phyloP scores from a whole-genome alignment of 2,888 invertebrate species.

The Siphlonurus alternatus region DNA sequence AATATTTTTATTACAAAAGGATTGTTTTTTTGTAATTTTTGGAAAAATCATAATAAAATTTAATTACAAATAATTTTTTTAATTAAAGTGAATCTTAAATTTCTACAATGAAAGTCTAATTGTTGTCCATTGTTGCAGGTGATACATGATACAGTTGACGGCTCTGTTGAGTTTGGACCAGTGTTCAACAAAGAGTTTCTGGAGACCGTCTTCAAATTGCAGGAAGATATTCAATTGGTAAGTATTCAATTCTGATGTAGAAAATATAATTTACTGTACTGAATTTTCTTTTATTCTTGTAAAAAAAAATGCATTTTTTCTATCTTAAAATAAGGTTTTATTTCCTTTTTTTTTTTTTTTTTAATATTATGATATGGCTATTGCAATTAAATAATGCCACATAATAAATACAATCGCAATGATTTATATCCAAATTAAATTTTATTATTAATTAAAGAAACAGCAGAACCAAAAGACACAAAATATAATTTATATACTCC shows the following conservation, averaged over 20 bases:
- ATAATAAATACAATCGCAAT: background rate
- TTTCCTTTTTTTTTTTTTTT: constrained; percentile 11
- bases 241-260: constrained; percentile 12
- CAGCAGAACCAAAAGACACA: too few relatives aligned
- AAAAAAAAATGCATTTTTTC: background rate
- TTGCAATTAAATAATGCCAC: background rate
- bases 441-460: too few relatives aligned
- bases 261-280: too few relatives aligned
- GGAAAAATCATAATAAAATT: background rate
- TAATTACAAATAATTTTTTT: background rate
- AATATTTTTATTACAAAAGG: too few relatives aligned
- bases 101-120: background rate
- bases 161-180: constrained; percentile 46
- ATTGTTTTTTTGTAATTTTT: background rate
- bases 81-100: background rate
- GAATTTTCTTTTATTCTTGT: background rate
- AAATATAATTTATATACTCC: background rate
- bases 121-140: background rate
- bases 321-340: constrained; percentile 5
- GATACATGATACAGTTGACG: constrained; percentile 2
- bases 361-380: background rate
- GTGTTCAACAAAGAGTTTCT: constrained; percentile 64
- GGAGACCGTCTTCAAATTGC: constrained; percentile 48
- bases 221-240: constrained; percentile 44
- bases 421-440: background rate